phyloP scores from a whole-genome alignment of 1,140 invertebrate species.

The Saccostrea cuccullata region DNA sequence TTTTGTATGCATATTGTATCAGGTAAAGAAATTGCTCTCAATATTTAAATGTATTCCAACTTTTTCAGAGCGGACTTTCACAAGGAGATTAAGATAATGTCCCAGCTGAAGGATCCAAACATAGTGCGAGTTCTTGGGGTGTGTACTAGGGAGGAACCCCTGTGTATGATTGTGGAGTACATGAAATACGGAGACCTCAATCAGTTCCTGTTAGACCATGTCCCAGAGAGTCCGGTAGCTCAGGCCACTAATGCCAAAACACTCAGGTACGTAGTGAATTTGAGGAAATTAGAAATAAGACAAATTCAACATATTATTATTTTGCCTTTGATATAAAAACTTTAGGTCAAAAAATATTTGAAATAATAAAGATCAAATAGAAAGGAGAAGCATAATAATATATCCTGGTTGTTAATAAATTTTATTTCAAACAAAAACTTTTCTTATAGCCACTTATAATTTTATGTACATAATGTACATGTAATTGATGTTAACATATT shows the following conservation, averaged over 20 bases:
- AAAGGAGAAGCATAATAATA: too few species aligned
- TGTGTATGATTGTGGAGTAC: slow-evolving; percentile 94
- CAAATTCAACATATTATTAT: too few species aligned
- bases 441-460: neutral
- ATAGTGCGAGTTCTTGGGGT: slow-evolving; percentile 92
- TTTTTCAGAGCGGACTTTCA: slow-evolving; percentile 89
- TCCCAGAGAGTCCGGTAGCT: slow-evolving; percentile 74
- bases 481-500: neutral
- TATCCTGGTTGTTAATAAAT: too few species aligned
- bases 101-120: slow-evolving; percentile 90
- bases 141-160: slow-evolving; percentile 88
- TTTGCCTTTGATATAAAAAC: too few species aligned
- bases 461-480: neutral
- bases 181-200: slow-evolving; percentile 93
- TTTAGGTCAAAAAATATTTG: too few species aligned
- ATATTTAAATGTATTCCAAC: neutral
- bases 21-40: neutral
- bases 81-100: slow-evolving; percentile 91
- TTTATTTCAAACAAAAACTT: neutral
- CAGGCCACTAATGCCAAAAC: slow-evolving; percentile 73
- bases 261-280: slow-evolving; percentile 71
- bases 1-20: too few species aligned
- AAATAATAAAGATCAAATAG: too few species aligned
- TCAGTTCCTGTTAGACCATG: slow-evolving; percentile 90
- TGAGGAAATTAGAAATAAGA: too few species aligned